Evolutionary conservation across 2,888 invertebrate genomes (phyloP), one percentile per base, ranked within the genome.

Genomic region (Pachydiplax longipennis): DNA sequence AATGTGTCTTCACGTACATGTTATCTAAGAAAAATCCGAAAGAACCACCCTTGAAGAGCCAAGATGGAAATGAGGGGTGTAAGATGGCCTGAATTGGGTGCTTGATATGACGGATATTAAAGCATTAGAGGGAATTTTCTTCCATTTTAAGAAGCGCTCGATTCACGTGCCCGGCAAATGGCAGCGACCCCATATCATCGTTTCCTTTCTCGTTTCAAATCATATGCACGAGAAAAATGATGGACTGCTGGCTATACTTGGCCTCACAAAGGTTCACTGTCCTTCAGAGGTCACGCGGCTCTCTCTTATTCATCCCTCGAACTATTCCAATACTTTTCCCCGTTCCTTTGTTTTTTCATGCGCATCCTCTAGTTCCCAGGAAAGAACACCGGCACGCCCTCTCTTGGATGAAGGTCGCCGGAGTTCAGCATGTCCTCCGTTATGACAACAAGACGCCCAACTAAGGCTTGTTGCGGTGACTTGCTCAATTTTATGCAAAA

Each of bases 281-380:
- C 87, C 87, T 87, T 87, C 61, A 8, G 65, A 87, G 87, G 61
- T 87, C 87, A 61, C 58, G 10, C 65, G 4, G 15, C 58, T 53
- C 83, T 83, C 58, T 58, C 58, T 58, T 83, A 83, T 83, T 83
- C 83, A 83, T 83, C 15, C 83, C 58, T 83, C 18, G 35, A 61
- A 58, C 83, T 61, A 18, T 35, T 83, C 83, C 10, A 53, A 58
- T 83, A 83, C 31, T 83, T 83, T 83, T 83, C 83, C 83, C 53
- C 15, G n/a, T 53, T 48, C 13, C 81, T 37, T 25, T 82, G 25
- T 58, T 83, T 25, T 65, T 87, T 10, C 87, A 35, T 15, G 58
- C 58, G 53, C 48, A 65, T 87, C 73, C 73, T 58, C 58, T 81
- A 40, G 83, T 83, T 83, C 31, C 65, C 83, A 58, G 35, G 31